Conservation (phyloP, 2,888 invertebrate species). For the Acleris emargana region DNA sequence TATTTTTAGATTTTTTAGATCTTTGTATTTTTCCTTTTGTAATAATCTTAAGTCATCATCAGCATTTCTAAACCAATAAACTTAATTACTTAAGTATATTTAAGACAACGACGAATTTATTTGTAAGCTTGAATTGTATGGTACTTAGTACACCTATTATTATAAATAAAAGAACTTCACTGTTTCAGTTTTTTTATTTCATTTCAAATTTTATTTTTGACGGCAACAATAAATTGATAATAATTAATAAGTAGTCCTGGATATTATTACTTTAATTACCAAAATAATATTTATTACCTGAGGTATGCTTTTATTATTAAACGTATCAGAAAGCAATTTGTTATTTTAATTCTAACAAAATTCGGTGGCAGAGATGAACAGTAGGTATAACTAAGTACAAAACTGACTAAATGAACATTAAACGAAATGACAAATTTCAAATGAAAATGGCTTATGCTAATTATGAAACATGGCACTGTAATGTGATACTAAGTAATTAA, state of each 20-base stretch:
- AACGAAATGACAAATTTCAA: constrained; percentile 26
- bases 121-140: constrained; percentile 4
- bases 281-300: constrained; percentile 25
- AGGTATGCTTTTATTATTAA: constrained; percentile 17
- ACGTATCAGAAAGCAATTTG: constrained; percentile 20
- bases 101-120: constrained; percentile 24
- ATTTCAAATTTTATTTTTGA: constrained; percentile 49
- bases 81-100: not conserved
- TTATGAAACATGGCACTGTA: constrained; percentile 47
- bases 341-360: constrained; percentile 24
- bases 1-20: constrained; percentile 2
- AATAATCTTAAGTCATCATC: too few relatives aligned
- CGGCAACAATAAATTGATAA: constrained; percentile 62
- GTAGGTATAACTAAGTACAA: constrained; percentile 34
- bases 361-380: constrained; percentile 33
- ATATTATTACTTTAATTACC: constrained; percentile 16
- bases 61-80: not conserved
- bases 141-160: constrained; percentile 27
- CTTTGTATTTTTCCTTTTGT: too few relatives aligned
- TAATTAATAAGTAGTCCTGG: constrained; percentile 17
- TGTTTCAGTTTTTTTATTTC: constrained; percentile 65
- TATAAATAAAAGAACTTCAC: constrained; percentile 65
- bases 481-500: constrained; percentile 37
- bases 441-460: constrained; percentile 33
- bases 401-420: constrained; percentile 32